phyloP scores from a whole-genome alignment of 2,888 invertebrate species.

The Heliothis peltigera region DNA sequence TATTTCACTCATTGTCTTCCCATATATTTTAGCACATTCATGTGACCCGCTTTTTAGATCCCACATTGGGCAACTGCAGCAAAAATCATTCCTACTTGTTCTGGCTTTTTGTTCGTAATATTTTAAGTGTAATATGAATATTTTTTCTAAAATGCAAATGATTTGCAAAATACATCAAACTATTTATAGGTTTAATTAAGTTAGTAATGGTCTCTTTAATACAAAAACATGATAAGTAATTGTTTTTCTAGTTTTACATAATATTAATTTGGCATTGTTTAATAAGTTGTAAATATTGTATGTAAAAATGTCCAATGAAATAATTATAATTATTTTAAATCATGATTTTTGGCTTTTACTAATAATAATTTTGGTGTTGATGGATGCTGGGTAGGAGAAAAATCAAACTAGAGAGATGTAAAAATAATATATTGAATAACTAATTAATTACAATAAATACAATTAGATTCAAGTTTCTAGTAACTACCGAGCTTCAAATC shows the following conservation, averaged over 20 bases:
- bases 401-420: slow-evolving; percentile 49
- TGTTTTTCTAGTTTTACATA: slow-evolving; percentile 8
- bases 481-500: slow-evolving; percentile 85
- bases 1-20: slow-evolving; percentile 25
- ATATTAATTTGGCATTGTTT: slow-evolving; percentile 20
- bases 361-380: neutral
- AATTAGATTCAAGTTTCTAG: slow-evolving; percentile 60
- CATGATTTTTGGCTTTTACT: slow-evolving; percentile 16
- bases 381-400: neutral
- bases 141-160: neutral
- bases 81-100: slow-evolving; percentile 47
- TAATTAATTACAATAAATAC: slow-evolving; percentile 51
- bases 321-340: slow-evolving; percentile 44
- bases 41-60: no score
- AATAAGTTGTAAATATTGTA: slow-evolving; percentile 53
- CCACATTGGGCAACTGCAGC: slow-evolving; percentile 19
- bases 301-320: slow-evolving; percentile 45
- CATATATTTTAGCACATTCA: slow-evolving; percentile 1
- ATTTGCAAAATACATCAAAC: neutral
- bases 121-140: neutral
- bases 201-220: neutral
- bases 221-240: slow-evolving; percentile 18
- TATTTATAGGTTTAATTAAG: slow-evolving; percentile 1
- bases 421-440: slow-evolving; percentile 62
- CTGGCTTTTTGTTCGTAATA: neutral